A percentile compares a stretch with the other conserved stretches of the same genome.
These are phyloP conservation scores for Plecotus auritus DNA, from an alignment of 2,113 vertebrate species.

Conservation along the genomic window DNA sequence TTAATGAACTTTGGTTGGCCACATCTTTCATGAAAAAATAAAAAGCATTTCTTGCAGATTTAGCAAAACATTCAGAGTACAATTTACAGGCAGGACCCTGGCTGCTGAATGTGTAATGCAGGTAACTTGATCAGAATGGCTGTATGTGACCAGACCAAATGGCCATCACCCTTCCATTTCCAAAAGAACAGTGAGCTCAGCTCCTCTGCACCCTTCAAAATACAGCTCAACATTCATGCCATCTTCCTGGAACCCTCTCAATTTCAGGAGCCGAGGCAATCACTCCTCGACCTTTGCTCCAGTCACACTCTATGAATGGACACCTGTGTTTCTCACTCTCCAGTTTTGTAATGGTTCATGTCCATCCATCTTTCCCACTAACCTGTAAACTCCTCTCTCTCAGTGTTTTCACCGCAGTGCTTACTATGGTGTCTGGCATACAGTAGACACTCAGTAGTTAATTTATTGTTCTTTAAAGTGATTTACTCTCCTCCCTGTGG, in stretches of 20 bases:
- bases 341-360: not conserved
- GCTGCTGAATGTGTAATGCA: not conserved
- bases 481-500: not conserved
- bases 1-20: constrained; percentile 2
- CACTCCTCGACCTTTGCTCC: not conserved
- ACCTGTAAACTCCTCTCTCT: not conserved
- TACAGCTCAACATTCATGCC: not conserved
- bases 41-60: not conserved
- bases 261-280: not conserved
- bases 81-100: not conserved
- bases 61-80: not conserved
- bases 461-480: not conserved
- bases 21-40: constrained; percentile 12
- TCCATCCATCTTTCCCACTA: not conserved
- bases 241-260: not conserved
- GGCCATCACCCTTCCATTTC: not conserved
- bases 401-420: not conserved
- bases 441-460: not conserved
- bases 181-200: not conserved
- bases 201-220: not conserved
- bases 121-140: not conserved
- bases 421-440: not conserved
- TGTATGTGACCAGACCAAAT: not conserved
- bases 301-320: not conserved
- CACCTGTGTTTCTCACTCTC: not conserved